Conservation (phyloP, 2,888 invertebrate genomes). For the Galeruca laticollis region DNA sequence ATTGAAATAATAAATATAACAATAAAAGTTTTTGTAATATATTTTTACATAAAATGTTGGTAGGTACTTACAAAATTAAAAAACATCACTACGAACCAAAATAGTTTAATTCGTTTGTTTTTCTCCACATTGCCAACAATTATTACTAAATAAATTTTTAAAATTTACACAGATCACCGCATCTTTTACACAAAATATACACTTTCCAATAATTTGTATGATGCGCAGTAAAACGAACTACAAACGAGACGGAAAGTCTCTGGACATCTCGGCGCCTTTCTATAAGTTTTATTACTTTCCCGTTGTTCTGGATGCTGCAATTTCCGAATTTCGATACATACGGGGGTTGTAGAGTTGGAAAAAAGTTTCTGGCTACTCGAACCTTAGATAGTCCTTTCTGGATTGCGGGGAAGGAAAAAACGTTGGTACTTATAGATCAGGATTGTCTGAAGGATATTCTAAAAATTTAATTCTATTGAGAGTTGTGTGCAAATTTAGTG, state of each 20-base stretch:
- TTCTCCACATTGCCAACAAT: conserved; percentile 29
- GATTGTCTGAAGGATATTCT: too few species aligned
- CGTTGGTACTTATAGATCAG: too few species aligned
- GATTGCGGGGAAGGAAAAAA: too few species aligned
- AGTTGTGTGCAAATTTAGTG: too few species aligned
- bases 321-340: conserved; percentile 6
- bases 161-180: conserved; percentile 10
- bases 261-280: conserved; percentile 49
- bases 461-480: too few species aligned
- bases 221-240: conserved; percentile 30
- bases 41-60: too few species aligned
- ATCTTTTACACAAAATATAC: conserved; percentile 13
- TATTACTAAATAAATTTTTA: conserved; percentile 3
- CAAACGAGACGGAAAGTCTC: conserved; percentile 37
- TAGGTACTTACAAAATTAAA: conserved; percentile 59
- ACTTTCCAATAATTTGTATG: conserved; percentile 12
- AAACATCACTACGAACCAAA: conserved; percentile 58
- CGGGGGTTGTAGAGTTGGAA: too few species aligned
- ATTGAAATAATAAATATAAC: too few species aligned
- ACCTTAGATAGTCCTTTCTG: too few species aligned
- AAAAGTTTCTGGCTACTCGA: too few species aligned
- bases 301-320: conserved; percentile 25
- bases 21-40: too few species aligned
- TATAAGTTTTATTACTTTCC: neutral
- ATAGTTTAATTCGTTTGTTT: conserved; percentile 47